phyloP scores from a whole-genome alignment of 2,888 invertebrate genomes.

The Slavum lentiscoides region DNA sequence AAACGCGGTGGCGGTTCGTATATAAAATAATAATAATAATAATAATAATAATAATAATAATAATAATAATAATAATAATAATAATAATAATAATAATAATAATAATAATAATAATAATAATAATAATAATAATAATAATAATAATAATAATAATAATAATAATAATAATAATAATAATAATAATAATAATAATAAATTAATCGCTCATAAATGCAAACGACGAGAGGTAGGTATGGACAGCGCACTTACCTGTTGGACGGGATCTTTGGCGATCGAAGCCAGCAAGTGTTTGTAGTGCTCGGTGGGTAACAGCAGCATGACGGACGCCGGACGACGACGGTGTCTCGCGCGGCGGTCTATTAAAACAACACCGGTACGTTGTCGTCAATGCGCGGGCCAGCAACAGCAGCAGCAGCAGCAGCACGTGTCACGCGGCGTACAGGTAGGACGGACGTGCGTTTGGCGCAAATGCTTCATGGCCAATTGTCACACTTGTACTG shows the following conservation, averaged over 20 bases:
- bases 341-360: not conserved
- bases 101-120: too few species aligned
- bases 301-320: constrained; percentile 7
- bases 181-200: too few species aligned
- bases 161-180: too few species aligned
- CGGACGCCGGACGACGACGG: not conserved
- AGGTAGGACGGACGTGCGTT: constrained; percentile 28
- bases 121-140: too few species aligned
- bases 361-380: not conserved
- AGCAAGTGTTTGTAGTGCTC: constrained; percentile 22
- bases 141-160: too few species aligned
- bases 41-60: too few species aligned
- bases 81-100: too few species aligned
- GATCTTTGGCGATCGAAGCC: constrained; percentile 9
- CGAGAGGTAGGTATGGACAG: too few species aligned
- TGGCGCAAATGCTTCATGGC: constrained; percentile 44
- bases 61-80: too few species aligned
- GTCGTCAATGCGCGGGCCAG: not conserved
- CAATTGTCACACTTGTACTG: constrained; percentile 45
- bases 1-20: too few species aligned
- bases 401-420: not conserved
- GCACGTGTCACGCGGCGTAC: constrained; percentile 38
- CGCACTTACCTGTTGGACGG: not conserved
- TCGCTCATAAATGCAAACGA: too few species aligned
- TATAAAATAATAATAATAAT: too few species aligned